Percentiles rank a stretch among this genome's conserved stretches.
Evolutionary conservation across 1,140 invertebrate species (phyloP).

Genomic region (Macrocentrus cingulum): DNA sequence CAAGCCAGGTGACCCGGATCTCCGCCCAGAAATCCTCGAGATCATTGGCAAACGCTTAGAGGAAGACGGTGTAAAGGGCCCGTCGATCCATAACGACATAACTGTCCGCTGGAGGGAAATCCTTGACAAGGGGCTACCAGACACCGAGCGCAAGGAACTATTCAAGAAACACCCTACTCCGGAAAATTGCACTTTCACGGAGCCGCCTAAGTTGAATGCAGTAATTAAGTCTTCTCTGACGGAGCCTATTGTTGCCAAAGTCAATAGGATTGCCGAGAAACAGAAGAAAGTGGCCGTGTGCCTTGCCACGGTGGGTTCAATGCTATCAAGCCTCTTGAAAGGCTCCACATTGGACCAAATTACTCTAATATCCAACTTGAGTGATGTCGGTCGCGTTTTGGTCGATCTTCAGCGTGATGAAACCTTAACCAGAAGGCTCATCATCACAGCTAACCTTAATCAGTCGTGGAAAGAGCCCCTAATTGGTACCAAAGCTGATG

Average conservation of each 20-base stretch:
- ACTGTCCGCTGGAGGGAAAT: no score
- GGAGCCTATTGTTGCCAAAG: slow-evolving; percentile 11
- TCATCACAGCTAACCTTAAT: slow-evolving; percentile 15
- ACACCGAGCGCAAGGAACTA: no score
- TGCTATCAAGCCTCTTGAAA: background rate
- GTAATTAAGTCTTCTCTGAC: slow-evolving; percentile 4
- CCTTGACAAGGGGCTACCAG: no score
- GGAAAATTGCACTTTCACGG: slow-evolving; percentile 12
- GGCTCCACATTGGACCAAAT: background rate
- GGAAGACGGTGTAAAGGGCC: no score
- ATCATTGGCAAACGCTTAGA: no score
- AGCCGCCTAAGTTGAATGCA: slow-evolving; percentile 15
- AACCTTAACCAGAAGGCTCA: slow-evolving; percentile 13
- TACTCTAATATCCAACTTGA: slow-evolving; percentile 13
- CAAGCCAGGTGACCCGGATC: no score
- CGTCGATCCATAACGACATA: no score
- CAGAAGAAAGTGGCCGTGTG: slow-evolving; percentile 18
- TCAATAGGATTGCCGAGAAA: slow-evolving; percentile 14
- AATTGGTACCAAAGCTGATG: slow-evolving; percentile 9
- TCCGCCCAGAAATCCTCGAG: no score
- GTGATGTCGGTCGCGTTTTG: slow-evolving; percentile 16
- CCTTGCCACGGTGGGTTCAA: background rate
- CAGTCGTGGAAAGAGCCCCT: slow-evolving; percentile 10
- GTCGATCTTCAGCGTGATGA: slow-evolving; percentile 20
- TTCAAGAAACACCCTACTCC: slow-evolving; percentile 16